Evolutionary conservation across 2,797 vertebrate species (phyloP).

Genomic region (Hippoglossus hippoglossus): DNA sequence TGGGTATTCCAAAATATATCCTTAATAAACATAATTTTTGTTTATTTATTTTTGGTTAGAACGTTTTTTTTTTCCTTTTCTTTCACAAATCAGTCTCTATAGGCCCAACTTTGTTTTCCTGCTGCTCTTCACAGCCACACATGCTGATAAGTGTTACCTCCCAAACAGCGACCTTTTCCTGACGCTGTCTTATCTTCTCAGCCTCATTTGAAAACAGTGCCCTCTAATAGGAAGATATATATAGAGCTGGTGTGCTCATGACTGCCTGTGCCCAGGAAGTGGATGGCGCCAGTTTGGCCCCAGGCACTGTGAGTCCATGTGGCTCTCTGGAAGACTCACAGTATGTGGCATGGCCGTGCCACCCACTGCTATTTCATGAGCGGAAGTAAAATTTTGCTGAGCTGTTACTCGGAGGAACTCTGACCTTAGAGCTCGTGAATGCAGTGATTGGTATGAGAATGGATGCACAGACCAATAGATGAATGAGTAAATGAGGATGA

Average conservation of each 20-base stretch:
- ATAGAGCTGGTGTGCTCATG: constrained; percentile 62
- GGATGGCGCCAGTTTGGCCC: constrained; percentile 69
- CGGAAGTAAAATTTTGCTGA: constrained; percentile 23
- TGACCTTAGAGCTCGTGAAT: neutral
- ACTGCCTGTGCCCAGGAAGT: constrained; percentile 67
- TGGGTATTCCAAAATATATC: no score
- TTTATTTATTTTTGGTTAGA: no score
- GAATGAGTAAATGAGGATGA: neutral
- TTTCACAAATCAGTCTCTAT: neutral
- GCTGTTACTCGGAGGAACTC: neutral
- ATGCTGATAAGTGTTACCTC: neutral
- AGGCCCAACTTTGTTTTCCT: neutral
- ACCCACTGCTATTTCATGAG: constrained; percentile 34
- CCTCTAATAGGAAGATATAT: constrained; percentile 66
- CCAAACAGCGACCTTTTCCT: constrained; percentile 40
- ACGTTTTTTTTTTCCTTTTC: neutral
- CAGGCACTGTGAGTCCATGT: constrained; percentile 56
- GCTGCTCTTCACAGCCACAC: neutral
- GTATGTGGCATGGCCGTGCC: constrained; percentile 54
- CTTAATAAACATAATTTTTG: no score
- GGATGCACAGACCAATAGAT: neutral
- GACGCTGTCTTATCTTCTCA: constrained; percentile 64
- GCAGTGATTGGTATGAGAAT: neutral
- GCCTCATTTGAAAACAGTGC: constrained; percentile 58
- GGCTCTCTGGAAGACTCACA: constrained; percentile 61